Base-by-base conservation (phyloP, 2,888 invertebrate species). In the Sepioteuthis lessoniana region DNA sequence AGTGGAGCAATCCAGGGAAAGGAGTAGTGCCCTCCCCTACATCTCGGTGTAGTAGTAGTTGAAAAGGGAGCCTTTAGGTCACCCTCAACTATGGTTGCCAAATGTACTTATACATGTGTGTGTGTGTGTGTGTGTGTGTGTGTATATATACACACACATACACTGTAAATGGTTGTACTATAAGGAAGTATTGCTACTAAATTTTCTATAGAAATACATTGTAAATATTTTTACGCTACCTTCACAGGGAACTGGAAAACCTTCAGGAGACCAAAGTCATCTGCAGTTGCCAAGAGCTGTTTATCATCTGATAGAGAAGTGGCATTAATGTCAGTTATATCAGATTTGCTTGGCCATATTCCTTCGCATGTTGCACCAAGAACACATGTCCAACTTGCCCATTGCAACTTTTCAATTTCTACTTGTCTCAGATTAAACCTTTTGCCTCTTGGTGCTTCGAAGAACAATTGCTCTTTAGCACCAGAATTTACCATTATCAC, bases 231-330 rank as follows among this genome's bases (percentile, higher is more conserved):
- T 76, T 76, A 55, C 94, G 95, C 94, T 94, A 97, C 97, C 96
- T 96, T 96, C 7, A 96, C 97, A 76, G 97, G 97, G 95, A 97
- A 97, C 37, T 97, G 95, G 95, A 97, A 97, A 42, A 97, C 95
- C 94, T 97, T 97, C n/a, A 97, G 97, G 95, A 97, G 97, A 76
- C 97, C 97, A 96, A 97, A 97, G 95, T 97, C 97, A 95, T 97
- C 97, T 10, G 96, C 97, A 47, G 97, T 97, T 19, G 97, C 97
- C 90, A 97, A 95, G 28, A 97, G 94, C 93, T 96, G 95, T 93
- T 95, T 96, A 94, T 97, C 97, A 93, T 95, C 95, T 10, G 97
- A 96, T 46, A 97, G 95, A 94, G 96, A 96, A 16, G 97, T 95
- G 28, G 97, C 97, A 95, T 97, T 97, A 37, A 97, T 96, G 95